A percentile compares a stretch with the other conserved stretches of the same genome.
phyloP scores from a whole-genome alignment of 2,888 invertebrate genomes.

The Lucinisca nassula region DNA sequence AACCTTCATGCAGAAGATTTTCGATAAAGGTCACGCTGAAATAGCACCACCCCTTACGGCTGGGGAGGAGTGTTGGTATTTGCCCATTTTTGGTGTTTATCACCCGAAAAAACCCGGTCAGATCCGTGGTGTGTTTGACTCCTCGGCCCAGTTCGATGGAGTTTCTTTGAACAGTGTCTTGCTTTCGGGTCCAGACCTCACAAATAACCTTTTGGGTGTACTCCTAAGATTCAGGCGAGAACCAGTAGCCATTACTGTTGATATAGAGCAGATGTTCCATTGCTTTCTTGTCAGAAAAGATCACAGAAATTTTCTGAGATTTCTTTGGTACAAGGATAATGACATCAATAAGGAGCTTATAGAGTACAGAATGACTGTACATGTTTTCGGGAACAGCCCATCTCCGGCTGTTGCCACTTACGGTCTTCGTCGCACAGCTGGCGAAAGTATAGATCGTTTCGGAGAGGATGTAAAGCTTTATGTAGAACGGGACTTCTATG shows the following conservation, averaged over 20 bases:
- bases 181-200: slow-evolving; percentile 49
- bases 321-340: slow-evolving; percentile 68
- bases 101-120: slow-evolving; percentile 50
- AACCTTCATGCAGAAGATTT: slow-evolving; percentile 45
- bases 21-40: slow-evolving; percentile 55
- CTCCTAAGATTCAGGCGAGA: slow-evolving; percentile 50
- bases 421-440: slow-evolving; percentile 44
- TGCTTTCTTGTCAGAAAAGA: slow-evolving; percentile 53
- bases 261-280: slow-evolving; percentile 26
- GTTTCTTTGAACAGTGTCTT: slow-evolving; percentile 45
- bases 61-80: slow-evolving; percentile 63
- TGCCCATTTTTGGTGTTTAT: slow-evolving; percentile 67
- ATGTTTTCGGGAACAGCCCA: slow-evolving; percentile 70
- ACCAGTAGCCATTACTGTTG: slow-evolving; percentile 31
- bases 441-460: too few species aligned
- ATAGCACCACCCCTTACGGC: slow-evolving; percentile 38
- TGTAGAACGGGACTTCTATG: slow-evolving; percentile 64
- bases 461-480: slow-evolving; percentile 52
- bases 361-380: slow-evolving; percentile 69
- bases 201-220: slow-evolving; percentile 44
- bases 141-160: slow-evolving; percentile 38
- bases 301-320: slow-evolving; percentile 60
- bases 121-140: slow-evolving; percentile 49
- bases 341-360: slow-evolving; percentile 44
- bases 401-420: slow-evolving; percentile 69